phyloP scores from a whole-genome alignment of 2,888 invertebrate genomes.

The Parapristionchus giblindavisi region DNA sequence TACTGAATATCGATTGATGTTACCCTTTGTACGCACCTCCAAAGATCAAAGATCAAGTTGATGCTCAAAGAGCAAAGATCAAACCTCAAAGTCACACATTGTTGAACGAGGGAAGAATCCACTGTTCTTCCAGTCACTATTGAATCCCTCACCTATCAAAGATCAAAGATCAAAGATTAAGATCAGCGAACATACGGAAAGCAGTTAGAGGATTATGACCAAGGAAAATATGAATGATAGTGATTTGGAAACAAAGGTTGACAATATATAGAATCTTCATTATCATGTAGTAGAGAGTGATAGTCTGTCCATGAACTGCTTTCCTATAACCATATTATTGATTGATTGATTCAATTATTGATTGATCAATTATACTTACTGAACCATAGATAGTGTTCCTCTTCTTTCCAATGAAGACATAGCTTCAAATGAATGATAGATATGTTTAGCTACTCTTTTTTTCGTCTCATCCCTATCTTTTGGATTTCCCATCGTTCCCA shows the following conservation, averaged over 20 bases:
- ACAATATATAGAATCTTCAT: constrained; percentile 57
- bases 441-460: constrained; percentile 46
- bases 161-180: constrained; percentile 9
- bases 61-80: constrained; percentile 17
- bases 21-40: constrained; percentile 43
- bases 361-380: neutral
- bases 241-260: constrained; percentile 61
- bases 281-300: constrained; percentile 31
- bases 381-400: neutral
- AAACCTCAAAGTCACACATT: constrained; percentile 51
- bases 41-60: neutral
- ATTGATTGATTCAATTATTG: neutral
- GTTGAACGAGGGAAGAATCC: constrained; percentile 55
- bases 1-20: constrained; percentile 40
- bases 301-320: constrained; percentile 18
- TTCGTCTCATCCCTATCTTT: constrained; percentile 39
- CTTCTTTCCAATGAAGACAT: constrained; percentile 15
- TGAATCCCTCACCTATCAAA: constrained; percentile 17
- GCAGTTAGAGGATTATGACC: constrained; percentile 53
- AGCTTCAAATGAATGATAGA: constrained; percentile 33
- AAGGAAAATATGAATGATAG: constrained; percentile 63
- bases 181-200: constrained; percentile 43
- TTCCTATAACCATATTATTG: neutral
- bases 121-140: constrained; percentile 44
- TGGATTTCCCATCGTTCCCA: constrained; percentile 41